phyloP scores from a whole-genome alignment of 2,888 invertebrate genomes.

The Zeuzera pyrina region DNA sequence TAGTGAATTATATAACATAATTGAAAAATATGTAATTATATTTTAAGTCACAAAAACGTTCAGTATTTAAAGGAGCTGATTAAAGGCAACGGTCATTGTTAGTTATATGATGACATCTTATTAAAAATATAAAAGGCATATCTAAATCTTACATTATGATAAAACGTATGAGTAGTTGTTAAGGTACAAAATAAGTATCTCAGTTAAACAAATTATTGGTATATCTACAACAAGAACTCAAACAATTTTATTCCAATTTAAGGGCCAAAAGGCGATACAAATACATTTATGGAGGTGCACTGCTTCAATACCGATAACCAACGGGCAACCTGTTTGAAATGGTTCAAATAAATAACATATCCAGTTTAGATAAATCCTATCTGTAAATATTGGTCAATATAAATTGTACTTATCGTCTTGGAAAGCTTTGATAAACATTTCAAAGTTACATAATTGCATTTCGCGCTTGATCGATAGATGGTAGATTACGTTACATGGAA shows the following conservation, averaged over 20 bases:
- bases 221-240: constrained; percentile 33
- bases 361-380: constrained; percentile 63
- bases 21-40: no score
- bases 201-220: constrained; percentile 35
- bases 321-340: constrained; percentile 58
- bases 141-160: no score
- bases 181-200: no score
- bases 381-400: constrained; percentile 60
- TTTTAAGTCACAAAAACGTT: no score
- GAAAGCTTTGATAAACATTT: constrained; percentile 33
- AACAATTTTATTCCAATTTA: constrained; percentile 58
- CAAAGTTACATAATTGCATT: constrained; percentile 30
- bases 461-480: constrained; percentile 24
- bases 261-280: constrained; percentile 53
- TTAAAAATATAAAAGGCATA: no score
- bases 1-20: no score
- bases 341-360: constrained; percentile 58
- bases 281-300: constrained; percentile 45
- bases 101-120: no score
- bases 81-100: no score
- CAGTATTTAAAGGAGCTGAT: no score
- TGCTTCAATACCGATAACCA: constrained; percentile 48
- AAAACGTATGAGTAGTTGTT: no score
- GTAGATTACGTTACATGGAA: no score
- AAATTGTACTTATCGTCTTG: constrained; percentile 48